Evolutionary conservation across 2,888 invertebrate species (phyloP).

Genomic region (Zelleria hepariella): DNA sequence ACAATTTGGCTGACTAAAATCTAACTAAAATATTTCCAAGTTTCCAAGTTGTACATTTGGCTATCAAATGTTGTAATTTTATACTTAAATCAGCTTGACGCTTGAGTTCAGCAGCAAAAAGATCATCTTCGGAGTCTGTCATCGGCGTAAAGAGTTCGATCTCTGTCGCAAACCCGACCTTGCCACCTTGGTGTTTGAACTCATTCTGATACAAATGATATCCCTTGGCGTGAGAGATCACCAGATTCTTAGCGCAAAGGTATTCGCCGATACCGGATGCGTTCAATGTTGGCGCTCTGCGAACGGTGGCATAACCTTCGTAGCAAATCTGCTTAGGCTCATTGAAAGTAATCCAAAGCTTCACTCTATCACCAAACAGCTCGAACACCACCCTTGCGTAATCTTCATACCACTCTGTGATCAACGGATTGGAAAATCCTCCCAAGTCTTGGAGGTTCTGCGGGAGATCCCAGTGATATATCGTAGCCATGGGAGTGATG

Average conservation of each 20-base stretch:
- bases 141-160: background rate
- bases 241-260: slow-evolving; percentile 69
- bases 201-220: slow-evolving; percentile 59
- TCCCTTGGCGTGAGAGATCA: slow-evolving; percentile 73
- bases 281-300: slow-evolving; percentile 31
- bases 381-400: slow-evolving; percentile 50
- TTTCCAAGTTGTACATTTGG: no score
- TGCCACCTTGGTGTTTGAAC: slow-evolving; percentile 37
- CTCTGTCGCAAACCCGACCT: slow-evolving; percentile 2
- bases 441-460: slow-evolving; percentile 45
- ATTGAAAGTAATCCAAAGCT: slow-evolving; percentile 76
- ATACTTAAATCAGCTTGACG: background rate
- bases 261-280: slow-evolving; percentile 61
- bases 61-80: no score
- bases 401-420: slow-evolving; percentile 28
- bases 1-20: no score
- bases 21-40: background rate
- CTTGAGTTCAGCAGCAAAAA: background rate
- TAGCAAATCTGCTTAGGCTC: slow-evolving; percentile 60
- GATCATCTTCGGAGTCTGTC: background rate
- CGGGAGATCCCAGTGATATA: slow-evolving; percentile 50
- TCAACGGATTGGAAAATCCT: slow-evolving; percentile 42
- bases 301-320: slow-evolving; percentile 42
- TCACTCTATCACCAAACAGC: slow-evolving; percentile 65
- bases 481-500: slow-evolving; percentile 44